A percentile compares a stretch with the other conserved stretches of the same genome.
Evolutionary conservation across 2,888 invertebrate species (phyloP).

Genomic region (Cephonodes hylas): DNA sequence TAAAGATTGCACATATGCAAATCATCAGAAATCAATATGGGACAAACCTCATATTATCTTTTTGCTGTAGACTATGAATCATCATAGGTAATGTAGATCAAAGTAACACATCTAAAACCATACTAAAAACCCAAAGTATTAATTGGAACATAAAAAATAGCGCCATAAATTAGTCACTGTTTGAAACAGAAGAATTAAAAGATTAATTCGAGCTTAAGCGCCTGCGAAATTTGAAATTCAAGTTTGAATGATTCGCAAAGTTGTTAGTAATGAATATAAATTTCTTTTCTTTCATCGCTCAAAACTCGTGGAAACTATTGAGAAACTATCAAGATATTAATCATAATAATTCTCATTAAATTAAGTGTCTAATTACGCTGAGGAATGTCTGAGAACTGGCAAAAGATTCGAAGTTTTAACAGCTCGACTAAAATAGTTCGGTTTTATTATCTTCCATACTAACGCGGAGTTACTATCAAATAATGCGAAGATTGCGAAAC

Average conservation of each 20-base stretch:
- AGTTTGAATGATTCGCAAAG: background rate
- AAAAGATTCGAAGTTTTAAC: constrained; percentile 1
- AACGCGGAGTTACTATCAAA: background rate
- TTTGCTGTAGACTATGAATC: no score
- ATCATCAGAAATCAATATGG: no score
- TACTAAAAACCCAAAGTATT: background rate
- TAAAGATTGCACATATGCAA: no score
- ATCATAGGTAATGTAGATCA: no score
- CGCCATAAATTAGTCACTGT: background rate
- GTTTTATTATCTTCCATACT: background rate
- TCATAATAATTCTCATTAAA: background rate
- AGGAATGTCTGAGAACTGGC: background rate
- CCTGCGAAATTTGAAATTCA: constrained; percentile 3
- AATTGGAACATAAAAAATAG: background rate
- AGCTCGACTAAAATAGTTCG: background rate
- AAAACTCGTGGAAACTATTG: background rate
- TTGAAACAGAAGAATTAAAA: background rate
- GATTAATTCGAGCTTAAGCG: constrained; percentile 1
- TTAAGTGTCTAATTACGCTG: background rate
- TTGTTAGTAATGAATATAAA: constrained; percentile 3
- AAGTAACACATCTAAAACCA: background rate
- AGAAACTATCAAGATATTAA: background rate
- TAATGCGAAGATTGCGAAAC: background rate
- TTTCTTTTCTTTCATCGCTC: background rate
- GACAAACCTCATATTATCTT: no score